phyloP scores from a whole-genome alignment of 2,888 invertebrate genomes.

The Drosophila pseudotakahashii region DNA sequence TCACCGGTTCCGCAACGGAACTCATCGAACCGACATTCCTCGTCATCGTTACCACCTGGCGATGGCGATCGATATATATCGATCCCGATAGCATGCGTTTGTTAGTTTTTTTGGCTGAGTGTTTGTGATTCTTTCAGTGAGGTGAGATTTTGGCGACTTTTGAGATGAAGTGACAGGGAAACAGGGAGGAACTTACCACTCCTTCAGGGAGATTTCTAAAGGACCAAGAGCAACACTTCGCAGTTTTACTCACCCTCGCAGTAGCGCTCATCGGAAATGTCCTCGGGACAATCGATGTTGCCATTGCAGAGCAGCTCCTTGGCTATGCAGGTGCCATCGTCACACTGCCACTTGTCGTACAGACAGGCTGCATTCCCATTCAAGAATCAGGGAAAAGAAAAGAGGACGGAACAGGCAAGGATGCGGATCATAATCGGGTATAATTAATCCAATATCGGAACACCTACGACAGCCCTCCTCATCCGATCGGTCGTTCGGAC shows the following conservation, averaged over 20 bases:
- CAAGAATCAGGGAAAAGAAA: background rate
- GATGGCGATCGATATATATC: conserved; percentile 27
- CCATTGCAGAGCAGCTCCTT: conserved; percentile 88
- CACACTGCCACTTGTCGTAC: conserved; percentile 90
- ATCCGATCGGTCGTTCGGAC: conserved; percentile 88
- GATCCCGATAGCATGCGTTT: conserved; percentile 28
- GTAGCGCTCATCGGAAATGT: conserved; percentile 90
- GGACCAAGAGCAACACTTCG: conserved; percentile 1
- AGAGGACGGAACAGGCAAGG: background rate
- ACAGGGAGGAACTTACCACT: conserved; percentile 25
- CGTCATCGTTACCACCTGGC: conserved; percentile 66
- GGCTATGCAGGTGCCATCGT: conserved; percentile 88
- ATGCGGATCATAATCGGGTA: background rate
- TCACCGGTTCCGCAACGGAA: conserved; percentile 89
- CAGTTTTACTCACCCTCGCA: conserved; percentile 85
- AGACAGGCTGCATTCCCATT: conserved; percentile 86
- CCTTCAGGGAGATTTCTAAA: background rate
- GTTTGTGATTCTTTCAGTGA: background rate
- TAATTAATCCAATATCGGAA: conserved; percentile 5
- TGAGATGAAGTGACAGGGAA: background rate
- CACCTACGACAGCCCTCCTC: conserved; percentile 88
- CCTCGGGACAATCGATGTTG: conserved; percentile 88
- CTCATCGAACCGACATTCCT: conserved; percentile 84
- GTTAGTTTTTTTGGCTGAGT: conserved; percentile 20
- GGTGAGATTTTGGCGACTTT: background rate